Base-by-base conservation (phyloP, 2,888 invertebrate species). In the Agapostemon virescens region DNA sequence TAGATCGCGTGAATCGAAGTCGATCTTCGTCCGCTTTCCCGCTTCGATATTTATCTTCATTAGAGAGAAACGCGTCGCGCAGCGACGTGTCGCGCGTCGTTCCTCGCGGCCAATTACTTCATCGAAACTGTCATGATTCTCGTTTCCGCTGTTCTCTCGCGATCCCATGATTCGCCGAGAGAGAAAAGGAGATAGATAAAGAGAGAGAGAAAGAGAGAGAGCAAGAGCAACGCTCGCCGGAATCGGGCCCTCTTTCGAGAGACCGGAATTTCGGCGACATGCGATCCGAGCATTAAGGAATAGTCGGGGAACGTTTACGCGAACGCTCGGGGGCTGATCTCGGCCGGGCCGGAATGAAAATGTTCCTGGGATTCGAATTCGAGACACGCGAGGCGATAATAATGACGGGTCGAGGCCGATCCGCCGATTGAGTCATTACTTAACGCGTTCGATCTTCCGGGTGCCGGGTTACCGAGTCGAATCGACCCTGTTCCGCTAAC, bases 261-360 rank as follows among this genome's bases (percentile, higher is more conserved):
- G 49, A n/a, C 68, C 78, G 73, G 74, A 77, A 85, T 82, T 84
- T 84, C 76, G 64, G 15, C 71, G 81, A 85, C 86, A 86, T 86
- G 86, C 86, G 84, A 86, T 87, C 82, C 86, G 84, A 78, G 72
- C 86, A 85, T 86, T 87, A 86, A 85, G 81, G 81, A 82, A 77
- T 82, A 85, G 81, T 72, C 74, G 11, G 23, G 61, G 61, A 68
- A 69, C 76, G 73, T 78, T 85, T 82, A 74, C 82, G 77, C 77
- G 33, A 74, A 52, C 81, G 74, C 78, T 77, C 17, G 66, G 66
- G 69, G 69, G 75, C 69, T 75, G 79, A 74, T 85, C 84, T 74
- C 52, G 78, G 20, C 61, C 61, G 71, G 67, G 73, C 77, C 73
- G 17, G 23, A 58, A 69, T 68, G 79, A 72, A 73, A 80, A 69